Base-by-base conservation (phyloP, 2,797 vertebrate genomes). In the Adrianichthys oophorus region DNA sequence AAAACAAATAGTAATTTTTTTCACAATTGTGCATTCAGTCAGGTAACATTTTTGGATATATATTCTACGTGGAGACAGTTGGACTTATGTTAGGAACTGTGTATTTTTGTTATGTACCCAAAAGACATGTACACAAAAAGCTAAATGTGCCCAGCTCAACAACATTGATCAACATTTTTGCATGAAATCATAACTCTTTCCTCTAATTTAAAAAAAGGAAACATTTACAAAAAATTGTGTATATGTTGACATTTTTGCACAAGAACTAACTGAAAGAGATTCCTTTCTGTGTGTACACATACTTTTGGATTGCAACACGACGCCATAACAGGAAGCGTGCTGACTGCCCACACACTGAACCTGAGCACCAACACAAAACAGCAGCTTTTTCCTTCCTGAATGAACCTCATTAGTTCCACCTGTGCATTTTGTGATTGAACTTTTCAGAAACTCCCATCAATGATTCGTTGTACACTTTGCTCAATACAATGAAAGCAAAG, bases 331-430 rank as follows among this genome's bases (percentile, higher is more conserved):
- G 55, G 58, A 57, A 65, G 29, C 41, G 50, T 58, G 7, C 15
- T 57, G 56, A 59, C 54, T 51, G 46, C 54, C 32, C 50, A 52
- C 62, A 74, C 59, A 56, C 23, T 53, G 10, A 57, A 56, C 45
- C 29, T 13, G 15, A 8, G 21, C 57, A 24, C 26, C 49, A 53
- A 58, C 48, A 57, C 59, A 53, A 52, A 57, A 64, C 63, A 29
- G 37, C 56, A 45, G 58, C 61, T 8, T 15, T 13, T 15, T 32
- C 32, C 32, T 70, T 51, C 62, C 13, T 41, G 26, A 40, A 43
- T 49, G 37, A 23, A 41, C 51, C 48, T 64, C 55, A 57, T 60
- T 62, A 62, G 46, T 65, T 67, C 43, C 65, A 64, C 72, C 52
- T 73, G 62, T 17, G 41, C 17, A n/a, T 32, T 48, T 26, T 18